Evolutionary conservation across 1,140 invertebrate species (phyloP), one percentile per base, ranked within the genome.

Genomic region (Metaphire vulgaris): DNA sequence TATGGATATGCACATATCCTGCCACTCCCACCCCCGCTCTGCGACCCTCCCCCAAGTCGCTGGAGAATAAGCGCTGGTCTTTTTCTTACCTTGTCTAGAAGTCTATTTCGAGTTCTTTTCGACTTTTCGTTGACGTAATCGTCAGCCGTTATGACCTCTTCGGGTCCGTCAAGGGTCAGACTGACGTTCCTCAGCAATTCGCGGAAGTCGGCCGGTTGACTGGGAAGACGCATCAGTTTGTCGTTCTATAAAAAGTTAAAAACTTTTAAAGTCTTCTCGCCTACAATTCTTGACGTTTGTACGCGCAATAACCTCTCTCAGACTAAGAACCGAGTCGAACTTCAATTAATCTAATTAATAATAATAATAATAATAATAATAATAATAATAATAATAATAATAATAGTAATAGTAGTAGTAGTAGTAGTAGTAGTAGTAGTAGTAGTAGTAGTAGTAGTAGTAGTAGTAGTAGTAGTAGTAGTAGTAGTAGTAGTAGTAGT

Each of bases 401-500:
- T 21, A 56, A 6, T 56, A 12, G 6, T 56, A 12, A 56, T 6
- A 12, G 41, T 56, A 12, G 41, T 56, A 21, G 6, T 56, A 6
- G 41, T 21, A 6, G 21, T 56, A 56, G 6, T 12, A 56, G 41
- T 56, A 56, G 21, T 12, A 56, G 41, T 12, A 21, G 41, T 12
- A 56, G 41, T 26, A 72, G 26, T 72, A 72, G 28, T 29, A 69
- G 28, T 69, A 69, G 28, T 29, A 69, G 28, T 69, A 15, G 28
- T 29, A 69, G 28, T 69, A 69, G 28, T 29, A 69, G 28, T 69
- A 69, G 28, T 29, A 69, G 28, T 69, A 69, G 28, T 69, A 69
- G 28, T 69, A 69, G 28, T 69, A 69, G 28, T 69, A 69, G 28
- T 69, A 69, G 28, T 69, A 69, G 28, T 69, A 69, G 28, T 69